Conservation (phyloP, 2,113 vertebrate genomes). For the Calcarius ornatus region DNA sequence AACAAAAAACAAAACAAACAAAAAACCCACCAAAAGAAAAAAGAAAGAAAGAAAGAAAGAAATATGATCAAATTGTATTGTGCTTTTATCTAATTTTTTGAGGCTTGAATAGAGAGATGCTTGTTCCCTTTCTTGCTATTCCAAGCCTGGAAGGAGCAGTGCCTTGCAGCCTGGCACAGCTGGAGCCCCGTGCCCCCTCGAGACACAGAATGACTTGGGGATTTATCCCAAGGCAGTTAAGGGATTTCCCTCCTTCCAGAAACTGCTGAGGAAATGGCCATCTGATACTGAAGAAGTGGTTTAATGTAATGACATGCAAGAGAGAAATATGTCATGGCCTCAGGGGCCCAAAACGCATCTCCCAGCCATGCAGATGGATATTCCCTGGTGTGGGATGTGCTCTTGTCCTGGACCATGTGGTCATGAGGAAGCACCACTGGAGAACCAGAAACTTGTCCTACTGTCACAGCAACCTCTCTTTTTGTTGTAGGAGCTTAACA, state of each 20-base stretch:
- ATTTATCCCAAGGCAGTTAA: conserved; percentile 25
- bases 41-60: background rate
- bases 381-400: background rate
- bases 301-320: background rate
- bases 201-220: background rate
- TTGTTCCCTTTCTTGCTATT: background rate
- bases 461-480: background rate
- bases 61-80: background rate
- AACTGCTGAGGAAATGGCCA: background rate
- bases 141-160: background rate
- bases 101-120: background rate
- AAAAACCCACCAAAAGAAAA: too few species aligned
- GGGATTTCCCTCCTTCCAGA: conserved; percentile 15
- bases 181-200: background rate
- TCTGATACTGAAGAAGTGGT: background rate
- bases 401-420: background rate
- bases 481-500: background rate
- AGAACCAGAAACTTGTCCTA: background rate
- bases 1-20: background rate
- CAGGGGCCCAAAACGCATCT: background rate
- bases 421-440: background rate
- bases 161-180: conserved; percentile 1
- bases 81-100: background rate
- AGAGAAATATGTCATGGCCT: background rate
- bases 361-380: background rate